Evolutionary conservation across 1,140 invertebrate species (phyloP), one percentile per base, ranked within the genome.

Genomic region (Cephus cinctus): DNA sequence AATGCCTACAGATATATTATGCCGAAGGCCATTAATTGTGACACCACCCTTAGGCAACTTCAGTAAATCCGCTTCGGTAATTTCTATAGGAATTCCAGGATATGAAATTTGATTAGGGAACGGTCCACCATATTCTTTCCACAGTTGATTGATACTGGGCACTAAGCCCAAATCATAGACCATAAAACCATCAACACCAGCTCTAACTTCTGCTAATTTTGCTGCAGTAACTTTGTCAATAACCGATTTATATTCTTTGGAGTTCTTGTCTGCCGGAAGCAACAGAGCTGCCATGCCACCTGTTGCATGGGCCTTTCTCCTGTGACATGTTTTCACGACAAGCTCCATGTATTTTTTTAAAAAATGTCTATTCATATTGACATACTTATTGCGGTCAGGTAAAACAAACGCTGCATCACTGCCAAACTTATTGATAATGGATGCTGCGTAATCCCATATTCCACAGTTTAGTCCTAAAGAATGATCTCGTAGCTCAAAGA

Each of bases 391-490:
- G 16, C 86, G 76, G 63, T 89, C 86, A 0, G 86, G 85, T 2
- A 89, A 62, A 2, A 87, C 47, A 68, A 84, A 87, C 6, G 34
- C 47, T 42, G 46, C 39, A 36, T 61, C 43, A 53, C 72, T 72
- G 80, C 83, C 83, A 75, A 86, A 85, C 71, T 85, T 86, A 19
- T 79, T 77, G 52, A 88, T 84, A 46, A 87, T 85, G 5, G 84
- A 87, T 4, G 86, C 86, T 47, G 82, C 81, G 61, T 89, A 88
- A 67, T 88, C 86, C 86, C 86, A 89, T 52, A 87, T 86, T 4
- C 86, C 86, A 75, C 86, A 88, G 59, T 88, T 89, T 1, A 89
- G 71, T 14, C 86, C 86, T 19, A 86, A 66, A 12, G 84, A 85
- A 72, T 88, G 83, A 25, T 87, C 80, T 51, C 70, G 78, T 14